Base-by-base conservation (phyloP, 2,113 vertebrate species). In the Phocoena phocoena region DNA sequence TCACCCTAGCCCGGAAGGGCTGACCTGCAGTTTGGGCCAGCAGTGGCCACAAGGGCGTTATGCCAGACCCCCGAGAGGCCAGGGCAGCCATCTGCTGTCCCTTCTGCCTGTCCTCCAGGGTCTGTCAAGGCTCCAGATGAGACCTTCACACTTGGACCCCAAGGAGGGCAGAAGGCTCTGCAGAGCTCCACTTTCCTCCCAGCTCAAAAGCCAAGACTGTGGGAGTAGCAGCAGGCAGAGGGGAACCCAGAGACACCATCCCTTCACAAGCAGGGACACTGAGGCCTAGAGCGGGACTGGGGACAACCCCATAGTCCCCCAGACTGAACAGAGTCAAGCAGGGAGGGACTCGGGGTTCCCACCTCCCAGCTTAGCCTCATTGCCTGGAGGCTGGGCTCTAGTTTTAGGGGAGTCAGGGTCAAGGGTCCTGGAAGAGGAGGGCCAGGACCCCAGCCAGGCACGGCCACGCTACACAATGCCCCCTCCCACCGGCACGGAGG, bases 101-200 rank as follows among this genome's bases (percentile, higher is more conserved):
- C 96, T 97, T 97, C 95, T 97, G 96, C 77, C 80, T 1, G 20
- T 92, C 90, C 68, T 93, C 90, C 53, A n/a, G 92, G 92, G n/a
- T 84, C 92, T 97, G 96, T 94, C 96, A 95, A 93, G 80, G 80
- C 67, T 97, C 97, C 96, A 97, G 97, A 98, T 98, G 97, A 98
- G 92, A 90, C 98, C 98, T 96, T 38, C 1, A 3, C 41, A 90
- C 74, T 83, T 94, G 60, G 89, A 89, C 79, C 55, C 91, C 68
- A 93, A 88, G 38, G 73, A 73, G 31, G 71, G 83, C 31, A 71
- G 38, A 76, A 80, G 50, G 70, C 50, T 67, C 80, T 25, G 10
- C 50, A 71, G 41, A 91, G 55, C 15, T 55, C 68, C 47, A 55
- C 50, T 95, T 77, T n/a, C 83, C 65, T 93, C 67, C 62, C n/a